Evolutionary conservation across 2,888 invertebrate genomes (phyloP).

Genomic region (Mesorhabditis sp.): DNA sequence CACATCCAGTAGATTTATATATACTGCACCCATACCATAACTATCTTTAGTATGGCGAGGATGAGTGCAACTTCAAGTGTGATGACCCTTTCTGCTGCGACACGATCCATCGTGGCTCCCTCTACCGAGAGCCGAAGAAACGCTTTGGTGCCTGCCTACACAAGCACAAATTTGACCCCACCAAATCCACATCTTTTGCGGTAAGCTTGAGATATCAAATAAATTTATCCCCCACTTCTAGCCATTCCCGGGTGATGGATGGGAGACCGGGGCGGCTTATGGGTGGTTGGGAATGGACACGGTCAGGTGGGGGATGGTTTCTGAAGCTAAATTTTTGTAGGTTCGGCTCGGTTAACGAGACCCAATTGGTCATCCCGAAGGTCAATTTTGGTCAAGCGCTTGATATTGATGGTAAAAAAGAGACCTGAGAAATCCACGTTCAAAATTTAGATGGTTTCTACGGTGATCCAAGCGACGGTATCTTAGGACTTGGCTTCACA

Average conservation of each 20-base stretch:
- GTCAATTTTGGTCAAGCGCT: background rate
- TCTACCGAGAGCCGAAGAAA: background rate
- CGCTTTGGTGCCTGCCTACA: background rate
- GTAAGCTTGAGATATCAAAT: background rate
- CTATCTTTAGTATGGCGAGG: background rate
- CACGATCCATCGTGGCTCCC: background rate
- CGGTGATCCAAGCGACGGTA: conserved; percentile 19
- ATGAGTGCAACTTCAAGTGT: background rate
- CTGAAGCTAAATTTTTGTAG: background rate
- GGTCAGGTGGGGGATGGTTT: background rate
- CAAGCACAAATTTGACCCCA: background rate
- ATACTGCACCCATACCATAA: background rate
- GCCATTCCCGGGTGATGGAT: background rate
- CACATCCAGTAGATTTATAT: background rate
- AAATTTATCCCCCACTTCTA: background rate
- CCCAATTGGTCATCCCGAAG: background rate
- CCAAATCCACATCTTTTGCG: background rate
- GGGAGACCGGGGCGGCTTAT: background rate
- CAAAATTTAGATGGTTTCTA: background rate
- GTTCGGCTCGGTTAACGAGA: background rate
- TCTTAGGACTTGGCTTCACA: conserved; percentile 20
- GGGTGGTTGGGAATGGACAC: conserved; percentile 5
- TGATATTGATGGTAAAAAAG: background rate
- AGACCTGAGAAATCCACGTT: too few species aligned
- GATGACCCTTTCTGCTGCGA: conserved; percentile 2